phyloP scores from a whole-genome alignment of 2,113 vertebrate species.

The Uria lomvia region DNA sequence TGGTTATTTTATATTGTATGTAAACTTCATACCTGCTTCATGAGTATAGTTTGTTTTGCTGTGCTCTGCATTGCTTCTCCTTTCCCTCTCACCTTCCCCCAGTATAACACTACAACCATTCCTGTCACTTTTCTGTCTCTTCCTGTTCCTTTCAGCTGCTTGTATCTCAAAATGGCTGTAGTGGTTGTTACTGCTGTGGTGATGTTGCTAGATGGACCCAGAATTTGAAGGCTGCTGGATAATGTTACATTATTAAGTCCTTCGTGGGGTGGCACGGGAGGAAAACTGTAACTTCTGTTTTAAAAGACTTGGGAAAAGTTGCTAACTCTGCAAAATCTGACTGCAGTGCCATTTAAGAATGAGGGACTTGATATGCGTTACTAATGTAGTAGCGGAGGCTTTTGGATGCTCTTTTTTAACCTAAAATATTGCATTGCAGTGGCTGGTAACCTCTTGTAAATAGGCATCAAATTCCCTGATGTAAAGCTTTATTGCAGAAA shows the following conservation, averaged over 20 bases:
- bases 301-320: not conserved
- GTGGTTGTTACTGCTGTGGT: rapidly evolving
- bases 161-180: not conserved
- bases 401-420: not conserved
- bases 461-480: not conserved
- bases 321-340: not conserved
- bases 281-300: not conserved
- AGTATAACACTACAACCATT: not conserved
- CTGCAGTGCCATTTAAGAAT: not conserved
- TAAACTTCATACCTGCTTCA: not conserved
- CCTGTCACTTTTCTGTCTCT: not conserved
- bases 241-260: rapidly evolving
- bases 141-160: not conserved
- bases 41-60: not conserved
- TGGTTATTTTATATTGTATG: not conserved
- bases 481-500: not conserved
- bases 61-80: not conserved
- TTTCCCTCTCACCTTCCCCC: not conserved
- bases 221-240: not conserved
- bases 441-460: not conserved
- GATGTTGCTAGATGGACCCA: not conserved
- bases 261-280: rapidly evolving
- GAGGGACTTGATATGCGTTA: not conserved
- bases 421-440: not conserved
- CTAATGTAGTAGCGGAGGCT: not conserved